Conservation (phyloP, 2,797 vertebrate species). For the Falco novaeseelandiae region DNA sequence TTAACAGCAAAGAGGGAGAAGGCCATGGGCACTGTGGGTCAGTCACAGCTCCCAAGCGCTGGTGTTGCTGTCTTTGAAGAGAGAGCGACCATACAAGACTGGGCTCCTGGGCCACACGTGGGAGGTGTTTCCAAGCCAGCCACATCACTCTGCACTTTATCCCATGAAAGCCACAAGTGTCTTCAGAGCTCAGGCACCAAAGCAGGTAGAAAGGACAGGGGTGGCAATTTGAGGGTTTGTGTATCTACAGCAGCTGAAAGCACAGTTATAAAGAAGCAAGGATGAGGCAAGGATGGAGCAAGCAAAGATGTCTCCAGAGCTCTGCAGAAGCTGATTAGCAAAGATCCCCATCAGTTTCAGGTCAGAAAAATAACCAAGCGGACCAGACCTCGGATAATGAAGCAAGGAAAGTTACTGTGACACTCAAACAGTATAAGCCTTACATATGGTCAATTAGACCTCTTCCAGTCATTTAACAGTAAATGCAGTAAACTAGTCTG, state of each 20-base stretch:
- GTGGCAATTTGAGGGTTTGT: neutral
- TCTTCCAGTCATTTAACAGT: neutral
- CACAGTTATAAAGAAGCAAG: neutral
- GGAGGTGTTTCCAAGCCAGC: neutral
- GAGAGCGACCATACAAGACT: rapidly evolving
- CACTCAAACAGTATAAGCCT: neutral
- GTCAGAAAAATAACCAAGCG: neutral
- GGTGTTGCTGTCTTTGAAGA: neutral
- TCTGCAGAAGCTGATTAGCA: neutral
- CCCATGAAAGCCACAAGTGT: neutral
- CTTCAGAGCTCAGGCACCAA: neutral
- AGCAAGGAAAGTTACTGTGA: neutral
- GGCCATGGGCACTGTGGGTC: rapidly evolving
- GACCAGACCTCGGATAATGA: neutral
- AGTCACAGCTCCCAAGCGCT: neutral
- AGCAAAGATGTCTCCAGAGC: neutral
- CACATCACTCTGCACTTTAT: neutral
- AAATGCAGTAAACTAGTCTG: neutral
- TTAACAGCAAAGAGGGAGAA: neutral
- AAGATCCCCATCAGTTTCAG: neutral
- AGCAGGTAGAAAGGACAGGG: neutral
- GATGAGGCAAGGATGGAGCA: neutral
- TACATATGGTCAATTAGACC: rapidly evolving
- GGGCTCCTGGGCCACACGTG: neutral
- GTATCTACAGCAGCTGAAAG: neutral